Conservation (phyloP, 2,797 vertebrate genomes). For the Lepilemur septentrionalis region DNA sequence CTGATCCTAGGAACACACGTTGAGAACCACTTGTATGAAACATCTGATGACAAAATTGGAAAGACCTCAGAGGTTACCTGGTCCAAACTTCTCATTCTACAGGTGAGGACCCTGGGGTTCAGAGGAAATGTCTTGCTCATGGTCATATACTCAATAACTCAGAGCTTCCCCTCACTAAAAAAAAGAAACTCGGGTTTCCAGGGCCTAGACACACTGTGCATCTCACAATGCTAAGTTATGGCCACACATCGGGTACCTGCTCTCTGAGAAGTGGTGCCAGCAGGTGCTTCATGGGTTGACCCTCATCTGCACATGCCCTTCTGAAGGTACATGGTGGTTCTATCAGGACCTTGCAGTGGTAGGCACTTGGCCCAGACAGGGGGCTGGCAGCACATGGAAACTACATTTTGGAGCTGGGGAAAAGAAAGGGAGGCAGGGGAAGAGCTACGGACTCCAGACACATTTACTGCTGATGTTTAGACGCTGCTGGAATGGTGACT, state of each 20-base stretch:
- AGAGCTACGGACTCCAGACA: neutral
- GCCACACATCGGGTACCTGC: too few species aligned
- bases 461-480: neutral
- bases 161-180: neutral
- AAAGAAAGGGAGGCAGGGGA: too few species aligned
- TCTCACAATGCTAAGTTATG: neutral
- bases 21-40: neutral
- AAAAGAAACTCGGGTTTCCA: neutral
- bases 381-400: neutral
- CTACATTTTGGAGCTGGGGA: neutral
- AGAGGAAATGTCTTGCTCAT: neutral
- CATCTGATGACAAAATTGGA: neutral
- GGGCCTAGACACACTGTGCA: neutral
- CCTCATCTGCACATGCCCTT: neutral
- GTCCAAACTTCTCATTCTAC: neutral
- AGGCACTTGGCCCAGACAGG: neutral
- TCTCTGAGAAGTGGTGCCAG: neutral
- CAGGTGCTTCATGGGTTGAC: neutral
- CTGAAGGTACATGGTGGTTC: neutral
- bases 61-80: neutral
- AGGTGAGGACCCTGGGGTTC: neutral
- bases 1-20: neutral
- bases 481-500: neutral
- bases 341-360: neutral
- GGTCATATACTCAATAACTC: neutral